phyloP scores from a whole-genome alignment of 2,113 vertebrate genomes.

The Onychostoma macrolepis region DNA sequence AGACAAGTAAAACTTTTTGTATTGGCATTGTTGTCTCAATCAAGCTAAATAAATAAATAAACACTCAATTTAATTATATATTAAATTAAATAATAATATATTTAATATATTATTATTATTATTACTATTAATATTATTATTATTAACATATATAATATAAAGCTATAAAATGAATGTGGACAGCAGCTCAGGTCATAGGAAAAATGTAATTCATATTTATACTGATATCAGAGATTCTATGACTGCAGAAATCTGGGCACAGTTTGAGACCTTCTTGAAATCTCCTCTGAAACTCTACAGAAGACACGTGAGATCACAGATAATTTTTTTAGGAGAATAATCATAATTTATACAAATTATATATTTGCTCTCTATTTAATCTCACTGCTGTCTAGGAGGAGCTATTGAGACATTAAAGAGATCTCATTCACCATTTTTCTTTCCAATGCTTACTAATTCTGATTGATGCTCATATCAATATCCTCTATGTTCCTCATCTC shows the following conservation, averaged over 20 bases:
- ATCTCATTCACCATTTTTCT: background rate
- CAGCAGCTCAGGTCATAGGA: background rate
- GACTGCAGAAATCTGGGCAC: background rate
- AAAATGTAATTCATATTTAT: background rate
- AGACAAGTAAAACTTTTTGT: background rate
- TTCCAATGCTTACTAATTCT: background rate
- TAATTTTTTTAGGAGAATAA: background rate
- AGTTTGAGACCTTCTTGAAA: too few relatives aligned
- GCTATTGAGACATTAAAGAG: background rate
- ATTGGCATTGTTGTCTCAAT: too few relatives aligned
- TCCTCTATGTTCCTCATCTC: background rate
- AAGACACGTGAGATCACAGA: too few relatives aligned
- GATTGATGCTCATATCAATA: slow-evolving; percentile 29
- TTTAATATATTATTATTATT: too few relatives aligned
- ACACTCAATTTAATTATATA: too few relatives aligned
- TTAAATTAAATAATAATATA: too few relatives aligned
- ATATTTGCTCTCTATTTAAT: background rate
- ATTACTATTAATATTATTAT: too few relatives aligned
- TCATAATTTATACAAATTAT: background rate
- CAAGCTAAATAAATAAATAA: too few relatives aligned
- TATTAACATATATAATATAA: background rate
- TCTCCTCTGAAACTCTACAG: too few relatives aligned
- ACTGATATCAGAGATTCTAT: background rate
- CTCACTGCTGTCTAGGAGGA: background rate
- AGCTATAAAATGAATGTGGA: background rate